A percentile compares a stretch with the other conserved stretches of the same genome.
Evolutionary conservation across 2,888 invertebrate species (phyloP).

Genomic region (Eilema caniola): DNA sequence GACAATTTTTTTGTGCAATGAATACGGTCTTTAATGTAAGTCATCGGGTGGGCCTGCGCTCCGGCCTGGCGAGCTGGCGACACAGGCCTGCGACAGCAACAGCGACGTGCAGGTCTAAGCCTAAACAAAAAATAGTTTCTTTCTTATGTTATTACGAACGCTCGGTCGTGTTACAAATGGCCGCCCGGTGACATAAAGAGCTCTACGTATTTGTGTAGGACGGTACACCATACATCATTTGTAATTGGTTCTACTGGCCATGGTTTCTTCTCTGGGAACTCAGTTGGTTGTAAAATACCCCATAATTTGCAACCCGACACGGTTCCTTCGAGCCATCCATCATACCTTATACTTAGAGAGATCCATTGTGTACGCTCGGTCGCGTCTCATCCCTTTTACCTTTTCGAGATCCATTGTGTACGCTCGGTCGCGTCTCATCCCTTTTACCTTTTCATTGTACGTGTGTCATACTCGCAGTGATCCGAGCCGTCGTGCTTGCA

Average conservation of each 20-base stretch:
- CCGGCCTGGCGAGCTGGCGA: too few relatives aligned
- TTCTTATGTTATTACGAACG: conserved; percentile 23
- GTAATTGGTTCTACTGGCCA: conserved; percentile 9
- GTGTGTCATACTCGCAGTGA: conserved; percentile 2
- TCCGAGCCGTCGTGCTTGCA: conserved; percentile 11
- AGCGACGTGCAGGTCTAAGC: neutral
- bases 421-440: conserved; percentile 11
- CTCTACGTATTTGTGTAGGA: conserved; percentile 1
- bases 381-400: conserved; percentile 13
- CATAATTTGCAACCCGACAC: conserved; percentile 6
- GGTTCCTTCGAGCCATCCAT: conserved; percentile 1
- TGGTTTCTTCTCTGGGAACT: neutral
- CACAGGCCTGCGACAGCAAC: too few relatives aligned
- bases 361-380: conserved; percentile 1
- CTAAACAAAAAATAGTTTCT: conserved; percentile 15
- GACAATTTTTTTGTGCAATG: too few relatives aligned
- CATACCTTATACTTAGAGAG: neutral
- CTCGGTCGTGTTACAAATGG: conserved; percentile 10
- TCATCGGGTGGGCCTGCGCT: too few relatives aligned
- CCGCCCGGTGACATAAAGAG: conserved; percentile 5
- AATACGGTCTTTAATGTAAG: too few relatives aligned
- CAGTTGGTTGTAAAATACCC: neutral
- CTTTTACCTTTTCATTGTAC: conserved; percentile 5
- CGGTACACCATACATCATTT: conserved; percentile 1
- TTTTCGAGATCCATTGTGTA: conserved; percentile 5